These are phyloP conservation scores for Xestia ashworthii DNA, from an alignment of 2,888 invertebrate species.

Conservation along the genomic window DNA sequence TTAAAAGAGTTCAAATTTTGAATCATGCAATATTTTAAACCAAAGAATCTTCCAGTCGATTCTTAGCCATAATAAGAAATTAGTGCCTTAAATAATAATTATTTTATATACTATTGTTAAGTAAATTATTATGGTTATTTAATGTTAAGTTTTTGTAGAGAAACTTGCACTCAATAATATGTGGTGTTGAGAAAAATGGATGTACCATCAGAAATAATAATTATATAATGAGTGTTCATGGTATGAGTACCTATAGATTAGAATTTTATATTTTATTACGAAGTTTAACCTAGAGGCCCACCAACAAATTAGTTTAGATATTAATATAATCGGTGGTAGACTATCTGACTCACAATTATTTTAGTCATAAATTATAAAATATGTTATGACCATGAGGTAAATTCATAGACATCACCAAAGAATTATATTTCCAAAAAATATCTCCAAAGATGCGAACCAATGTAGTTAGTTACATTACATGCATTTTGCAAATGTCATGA, in stretches of 20 bases:
- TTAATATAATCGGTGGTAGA: slow-evolving; percentile 67
- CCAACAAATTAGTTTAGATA: slow-evolving; percentile 76
- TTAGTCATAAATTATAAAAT: slow-evolving; percentile 49
- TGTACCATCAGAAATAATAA: slow-evolving; percentile 65
- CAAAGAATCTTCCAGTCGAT: slow-evolving; percentile 89
- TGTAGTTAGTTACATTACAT: slow-evolving; percentile 14
- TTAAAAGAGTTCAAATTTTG: slow-evolving; percentile 85
- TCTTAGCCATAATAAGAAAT: slow-evolving; percentile 81
- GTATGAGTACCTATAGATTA: slow-evolving; percentile 70
- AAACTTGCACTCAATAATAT: slow-evolving; percentile 50
- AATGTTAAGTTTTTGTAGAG: slow-evolving; percentile 67
- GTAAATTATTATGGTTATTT: slow-evolving; percentile 80
- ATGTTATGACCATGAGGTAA: slow-evolving; percentile 31
- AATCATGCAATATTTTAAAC: slow-evolving; percentile 84
- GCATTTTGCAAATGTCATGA: slow-evolving; percentile 45
- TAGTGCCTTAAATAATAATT: slow-evolving; percentile 79
- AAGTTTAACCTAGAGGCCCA: slow-evolving; percentile 74
- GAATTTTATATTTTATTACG: slow-evolving; percentile 71
- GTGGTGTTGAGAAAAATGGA: slow-evolving; percentile 64
- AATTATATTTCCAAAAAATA: slow-evolving; percentile 47
- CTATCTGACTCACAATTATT: slow-evolving; percentile 57
- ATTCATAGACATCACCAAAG: slow-evolving; percentile 56
- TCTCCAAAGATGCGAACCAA: slow-evolving; percentile 40
- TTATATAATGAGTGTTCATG: slow-evolving; percentile 74
- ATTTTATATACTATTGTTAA: slow-evolving; percentile 74